A percentile compares a stretch with the other conserved stretches of the same genome.
These are phyloP conservation scores for Plecotus auritus DNA, from an alignment of 2,113 vertebrate genomes.

Conservation along the genomic window DNA sequence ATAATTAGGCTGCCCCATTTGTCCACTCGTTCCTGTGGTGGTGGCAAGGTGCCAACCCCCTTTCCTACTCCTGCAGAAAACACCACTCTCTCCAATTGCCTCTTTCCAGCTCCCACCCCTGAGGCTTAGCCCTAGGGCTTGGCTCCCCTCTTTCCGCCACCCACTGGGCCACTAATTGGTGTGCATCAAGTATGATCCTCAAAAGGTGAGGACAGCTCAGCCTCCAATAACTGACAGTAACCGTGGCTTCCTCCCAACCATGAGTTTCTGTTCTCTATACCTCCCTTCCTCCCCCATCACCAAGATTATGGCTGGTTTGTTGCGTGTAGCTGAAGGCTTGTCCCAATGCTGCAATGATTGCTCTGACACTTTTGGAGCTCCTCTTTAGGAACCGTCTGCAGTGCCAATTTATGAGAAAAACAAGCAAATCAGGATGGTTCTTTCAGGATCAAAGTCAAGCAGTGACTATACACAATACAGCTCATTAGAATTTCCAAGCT, in stretches of 20 bases:
- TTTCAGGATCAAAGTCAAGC: background rate
- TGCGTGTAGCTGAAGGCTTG: background rate
- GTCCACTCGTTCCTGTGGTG: conserved; percentile 28
- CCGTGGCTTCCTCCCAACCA: background rate
- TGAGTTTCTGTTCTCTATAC: background rate
- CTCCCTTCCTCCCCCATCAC: background rate
- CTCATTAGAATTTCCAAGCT: background rate
- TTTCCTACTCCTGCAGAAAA: background rate
- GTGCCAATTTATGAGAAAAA: background rate
- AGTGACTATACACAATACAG: background rate
- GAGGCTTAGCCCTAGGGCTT: background rate
- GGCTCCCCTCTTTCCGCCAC: background rate
- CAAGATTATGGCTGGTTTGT: background rate
- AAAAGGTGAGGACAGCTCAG: background rate
- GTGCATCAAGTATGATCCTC: background rate
- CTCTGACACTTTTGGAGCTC: background rate
- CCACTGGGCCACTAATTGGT: background rate
- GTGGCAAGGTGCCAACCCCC: background rate
- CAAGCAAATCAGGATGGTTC: conserved; percentile 16
- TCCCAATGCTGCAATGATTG: background rate
- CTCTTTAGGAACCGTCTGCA: background rate
- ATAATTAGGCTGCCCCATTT: conserved; percentile 18
- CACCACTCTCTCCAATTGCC: background rate
- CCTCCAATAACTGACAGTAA: background rate
- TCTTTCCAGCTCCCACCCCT: background rate